Evolutionary conservation across 2,888 invertebrate species (phyloP), one percentile per base, ranked within the genome.

Genomic region (Yponomeuta plumbellus): DNA sequence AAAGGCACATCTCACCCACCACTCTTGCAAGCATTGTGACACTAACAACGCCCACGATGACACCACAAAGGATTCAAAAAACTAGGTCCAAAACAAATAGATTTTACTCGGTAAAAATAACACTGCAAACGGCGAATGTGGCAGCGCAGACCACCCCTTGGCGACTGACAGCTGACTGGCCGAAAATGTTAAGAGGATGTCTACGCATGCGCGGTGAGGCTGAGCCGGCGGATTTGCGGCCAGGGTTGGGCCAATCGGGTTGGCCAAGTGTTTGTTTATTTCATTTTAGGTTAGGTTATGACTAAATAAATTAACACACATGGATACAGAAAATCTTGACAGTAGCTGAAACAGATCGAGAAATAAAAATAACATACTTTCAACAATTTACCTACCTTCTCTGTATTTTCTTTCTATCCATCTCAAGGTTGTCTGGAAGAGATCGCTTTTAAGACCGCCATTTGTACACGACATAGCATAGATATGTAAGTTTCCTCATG

Each of bases 131-230:
- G 63, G 21, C 11, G 20, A 23, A 11, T n/a, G 63, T 44, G 63
- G 63, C 40, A 40, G 63, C 20, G 26, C 20, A 44, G 63, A 21
- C 63, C 63, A 63, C 63, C 63, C 62, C 44, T 13, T 13, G 63
- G 44, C 63, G 44, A 20, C 44, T 21, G 44, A 63, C 63, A 63
- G 63, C 63, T 63, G 63, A 63, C 63, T 63, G 44, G 22, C 40
- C 21, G 61, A 23, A 61, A 61, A 61, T 23, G 23, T 23, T 26
- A 13, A 17, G 61, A 34, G n/a, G 20, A 44, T 13, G 20, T 44
- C 20, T 6, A 44, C 63, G 63, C 63, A 40, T 44, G 63, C 63
- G 63, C 63, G 10, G 2, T 44, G 22, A 40, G 39, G 34, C 22
- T 4, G 11, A 11, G 59, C 11, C 58, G 21, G 20, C 56, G 56